Evolutionary conservation across 2,113 vertebrate species (phyloP).

Genomic region (Paralichthys olivaceus): DNA sequence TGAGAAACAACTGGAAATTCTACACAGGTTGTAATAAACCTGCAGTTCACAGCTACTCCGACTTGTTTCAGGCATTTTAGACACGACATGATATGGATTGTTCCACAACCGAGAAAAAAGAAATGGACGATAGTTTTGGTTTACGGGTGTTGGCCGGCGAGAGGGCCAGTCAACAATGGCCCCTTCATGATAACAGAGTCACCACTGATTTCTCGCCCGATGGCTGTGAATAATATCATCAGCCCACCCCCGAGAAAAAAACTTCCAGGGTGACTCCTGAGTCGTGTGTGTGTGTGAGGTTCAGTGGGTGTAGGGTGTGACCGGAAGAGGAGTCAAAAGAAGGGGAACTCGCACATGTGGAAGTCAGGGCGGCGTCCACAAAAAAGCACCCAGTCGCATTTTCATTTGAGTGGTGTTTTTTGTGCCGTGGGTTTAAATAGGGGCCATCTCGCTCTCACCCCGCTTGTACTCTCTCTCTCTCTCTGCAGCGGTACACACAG

Average conservation of each 20-base stretch:
- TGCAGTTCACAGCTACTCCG: neutral
- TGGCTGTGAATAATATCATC: constrained; percentile 76
- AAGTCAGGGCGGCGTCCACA: constrained; percentile 12
- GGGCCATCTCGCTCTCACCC: constrained; percentile 8
- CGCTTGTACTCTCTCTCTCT: neutral
- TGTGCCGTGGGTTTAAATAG: constrained; percentile 41
- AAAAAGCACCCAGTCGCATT: neutral
- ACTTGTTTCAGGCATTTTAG: neutral
- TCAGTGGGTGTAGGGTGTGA: constrained; percentile 27
- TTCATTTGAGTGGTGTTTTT: neutral
- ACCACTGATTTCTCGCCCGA: constrained; percentile 72
- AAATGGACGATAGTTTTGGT: constrained; percentile 44
- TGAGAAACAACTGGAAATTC: neutral
- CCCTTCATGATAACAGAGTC: constrained; percentile 78
- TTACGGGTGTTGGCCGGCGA: constrained; percentile 55
- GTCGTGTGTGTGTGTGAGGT: constrained; percentile 17
- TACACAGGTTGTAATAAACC: neutral
- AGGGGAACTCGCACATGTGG: neutral
- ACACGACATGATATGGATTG: neutral
- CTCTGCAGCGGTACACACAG: constrained; percentile 36
- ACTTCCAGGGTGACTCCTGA: constrained; percentile 39
- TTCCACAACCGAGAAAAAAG: constrained; percentile 13
- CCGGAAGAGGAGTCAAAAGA: neutral
- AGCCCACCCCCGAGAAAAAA: constrained; percentile 51
- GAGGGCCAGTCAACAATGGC: constrained; percentile 72